Conservation (phyloP, 2,113 vertebrate genomes). For the Carassius gibelio region DNA sequence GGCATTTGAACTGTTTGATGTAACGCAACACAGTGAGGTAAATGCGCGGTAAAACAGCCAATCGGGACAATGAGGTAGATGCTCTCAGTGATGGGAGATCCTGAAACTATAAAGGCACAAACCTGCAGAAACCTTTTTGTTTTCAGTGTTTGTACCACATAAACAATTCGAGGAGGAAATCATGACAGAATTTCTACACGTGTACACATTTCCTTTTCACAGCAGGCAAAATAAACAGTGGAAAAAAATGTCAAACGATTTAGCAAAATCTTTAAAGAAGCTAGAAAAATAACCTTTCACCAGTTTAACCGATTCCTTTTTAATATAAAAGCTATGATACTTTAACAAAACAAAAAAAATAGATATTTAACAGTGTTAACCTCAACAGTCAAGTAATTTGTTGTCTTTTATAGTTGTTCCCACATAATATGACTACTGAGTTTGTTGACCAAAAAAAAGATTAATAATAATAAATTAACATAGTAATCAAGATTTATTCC, state of each 20-base stretch:
- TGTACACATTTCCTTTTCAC: conserved; percentile 51
- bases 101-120: conserved; percentile 59
- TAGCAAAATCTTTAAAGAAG: conserved; percentile 55
- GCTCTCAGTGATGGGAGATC: conserved; percentile 62
- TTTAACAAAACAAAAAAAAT: conserved; percentile 74
- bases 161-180: conserved; percentile 6
- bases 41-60: conserved; percentile 59
- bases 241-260: conserved; percentile 46
- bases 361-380: conserved; percentile 64
- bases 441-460: conserved; percentile 17
- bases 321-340: conserved; percentile 68
- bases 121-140: conserved; percentile 2
- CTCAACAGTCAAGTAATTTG: conserved; percentile 53
- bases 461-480: not conserved
- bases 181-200: conserved; percentile 51
- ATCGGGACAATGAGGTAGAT: conserved; percentile 76
- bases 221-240: conserved; percentile 54
- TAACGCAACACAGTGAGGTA: conserved; percentile 54
- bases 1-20: conserved; percentile 17
- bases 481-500: conserved; percentile 47
- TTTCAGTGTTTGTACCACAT: conserved; percentile 46
- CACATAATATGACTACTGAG: conserved; percentile 48
- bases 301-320: conserved; percentile 55
- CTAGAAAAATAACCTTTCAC: conserved; percentile 62
- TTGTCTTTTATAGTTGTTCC: conserved; percentile 60